Base-by-base conservation (phyloP, 2,797 vertebrate genomes). In the Chelidonichthys spinosus region DNA sequence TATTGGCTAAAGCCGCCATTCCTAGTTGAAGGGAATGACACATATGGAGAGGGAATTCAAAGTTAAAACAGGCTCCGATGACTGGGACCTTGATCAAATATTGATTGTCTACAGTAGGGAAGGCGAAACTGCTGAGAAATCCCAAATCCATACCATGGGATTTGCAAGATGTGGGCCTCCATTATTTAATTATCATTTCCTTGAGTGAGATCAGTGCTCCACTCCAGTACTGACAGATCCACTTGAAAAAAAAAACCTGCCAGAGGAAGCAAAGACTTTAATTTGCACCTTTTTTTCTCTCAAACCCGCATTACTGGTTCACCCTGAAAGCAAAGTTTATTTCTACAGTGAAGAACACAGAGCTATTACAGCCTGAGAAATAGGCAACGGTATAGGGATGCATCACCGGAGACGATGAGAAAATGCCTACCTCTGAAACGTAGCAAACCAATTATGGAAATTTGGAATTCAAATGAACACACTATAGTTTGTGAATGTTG, bases 121-220 rank as follows among this genome's bases (percentile, higher is more conserved):
- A 68, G 85, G 59, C 56, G 81, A 86, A 92, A 90, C 50, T 87
- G 93, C 90, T 90, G 87, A 86, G 77, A 90, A 84, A 85, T 85
- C 79, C 84, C 43, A 55, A 92, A 92, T 91, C 85, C 67, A 87
- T 83, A 79, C 67, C 5, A 69, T 49, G 69, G 70, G 86, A 78
- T 85, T 78, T 77, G 69, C 7, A 49, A 82, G 73, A 84, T 40
- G 60, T 72, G 74, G 72, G 75, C 78, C 71, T 71, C 82, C 66
- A 86, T 92, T 90, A 93, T 92, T 94, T 87, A 88, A 93, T 93
- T 86, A 91, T 92, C 82, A 90, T 73, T 84, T 89, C 74, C 72
- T 76, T 17, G 72, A 78, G 73, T 71, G 83, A 78, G 63, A 86
- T 86, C 83, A 62, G 70, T 70, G 84, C 79, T 70, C 53, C 62